These are phyloP conservation scores for Leptinotarsa juncta DNA, from an alignment of 2,888 invertebrate genomes.

Conservation along the genomic window DNA sequence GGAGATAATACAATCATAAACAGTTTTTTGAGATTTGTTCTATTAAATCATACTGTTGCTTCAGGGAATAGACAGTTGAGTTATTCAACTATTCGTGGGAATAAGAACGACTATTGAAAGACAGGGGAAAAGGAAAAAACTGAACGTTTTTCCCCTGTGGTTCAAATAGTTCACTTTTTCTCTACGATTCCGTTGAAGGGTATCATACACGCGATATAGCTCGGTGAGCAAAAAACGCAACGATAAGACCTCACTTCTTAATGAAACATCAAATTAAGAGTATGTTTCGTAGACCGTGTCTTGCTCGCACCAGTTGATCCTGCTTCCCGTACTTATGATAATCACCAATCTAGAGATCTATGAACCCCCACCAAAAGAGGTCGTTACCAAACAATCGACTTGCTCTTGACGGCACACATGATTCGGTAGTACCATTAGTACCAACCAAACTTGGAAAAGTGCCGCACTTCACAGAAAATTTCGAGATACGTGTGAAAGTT, in stretches of 20 bases:
- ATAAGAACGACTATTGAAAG: too few relatives aligned
- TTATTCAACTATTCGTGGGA: too few relatives aligned
- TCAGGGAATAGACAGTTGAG: too few relatives aligned
- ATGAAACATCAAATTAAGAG: conserved; percentile 42
- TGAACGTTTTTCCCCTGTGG: too few relatives aligned
- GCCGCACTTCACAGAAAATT: conserved; percentile 17
- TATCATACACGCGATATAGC: too few relatives aligned
- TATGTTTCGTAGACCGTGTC: conserved; percentile 48
- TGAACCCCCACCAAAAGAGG: conserved; percentile 36
- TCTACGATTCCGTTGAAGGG: too few relatives aligned
- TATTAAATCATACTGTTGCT: too few relatives aligned
- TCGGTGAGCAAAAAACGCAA: neutral
- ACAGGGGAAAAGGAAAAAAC: too few relatives aligned
- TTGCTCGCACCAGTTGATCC: conserved; percentile 56
- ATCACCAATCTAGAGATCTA: conserved; percentile 42
- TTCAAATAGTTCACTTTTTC: too few relatives aligned
- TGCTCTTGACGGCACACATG: conserved; percentile 13
- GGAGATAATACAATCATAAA: too few relatives aligned
- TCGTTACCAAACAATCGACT: conserved; percentile 41
- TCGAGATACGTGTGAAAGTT: conserved; percentile 28
- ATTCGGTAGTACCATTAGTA: conserved; percentile 34
- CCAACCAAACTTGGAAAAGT: conserved; percentile 27
- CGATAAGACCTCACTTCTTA: conserved; percentile 4
- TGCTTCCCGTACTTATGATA: conserved; percentile 45
- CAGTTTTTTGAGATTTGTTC: too few relatives aligned